Base-by-base conservation (phyloP, 1,140 invertebrate species). In the Prorops nasuta region DNA sequence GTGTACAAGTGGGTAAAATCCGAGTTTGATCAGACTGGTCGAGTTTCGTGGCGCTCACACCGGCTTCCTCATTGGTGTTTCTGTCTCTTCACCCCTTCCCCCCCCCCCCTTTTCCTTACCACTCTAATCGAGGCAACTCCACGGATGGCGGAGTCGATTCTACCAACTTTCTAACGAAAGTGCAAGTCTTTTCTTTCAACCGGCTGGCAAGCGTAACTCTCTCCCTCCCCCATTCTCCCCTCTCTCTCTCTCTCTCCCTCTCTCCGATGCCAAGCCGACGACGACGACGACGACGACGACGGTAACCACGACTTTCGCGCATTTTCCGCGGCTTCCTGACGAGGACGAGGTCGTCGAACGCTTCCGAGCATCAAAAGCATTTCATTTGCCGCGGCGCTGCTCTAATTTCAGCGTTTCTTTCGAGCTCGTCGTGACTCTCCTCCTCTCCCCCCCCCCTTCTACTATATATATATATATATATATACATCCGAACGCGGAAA, bases 151-250 rank as follows among this genome's bases (percentile, higher is more conserved):
- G 61, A 60, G 39, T 56, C 63, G 64, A 73, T 73, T 65, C 64
- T 58, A 61, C 8, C 45, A 54, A 72, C 73, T 76, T 76, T 76
- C 73, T 76, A 76, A 74, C 71, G 73, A 76, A 76, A 76, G 73
- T 76, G 72, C 69, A 76, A 76, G 73, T 76, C 54, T 67, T 71
- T 76, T 73, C 71, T 69, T 64, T 51, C 57, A 66, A 64, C 42
- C 55, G 56, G 63, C 64, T 51, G 47, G 36, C 44, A 32, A 55
- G 69, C 66, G 64, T 72, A 74, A 77, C 70, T 60, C 55, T 68
- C 44, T 44, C 51, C 51, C 47, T 53, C 51, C 47, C 51, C 44
- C 45, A 53, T 28, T 10, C 10, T 10, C 10, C 24, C 10, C 24
- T 28, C 24, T 28, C 24, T 28, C 24, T 28, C 24, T 28, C 24